A percentile compares a stretch with the other conserved stretches of the same genome.
Conservation (phyloP, 2,797 vertebrate species). For the Centropyge bicolor region DNA sequence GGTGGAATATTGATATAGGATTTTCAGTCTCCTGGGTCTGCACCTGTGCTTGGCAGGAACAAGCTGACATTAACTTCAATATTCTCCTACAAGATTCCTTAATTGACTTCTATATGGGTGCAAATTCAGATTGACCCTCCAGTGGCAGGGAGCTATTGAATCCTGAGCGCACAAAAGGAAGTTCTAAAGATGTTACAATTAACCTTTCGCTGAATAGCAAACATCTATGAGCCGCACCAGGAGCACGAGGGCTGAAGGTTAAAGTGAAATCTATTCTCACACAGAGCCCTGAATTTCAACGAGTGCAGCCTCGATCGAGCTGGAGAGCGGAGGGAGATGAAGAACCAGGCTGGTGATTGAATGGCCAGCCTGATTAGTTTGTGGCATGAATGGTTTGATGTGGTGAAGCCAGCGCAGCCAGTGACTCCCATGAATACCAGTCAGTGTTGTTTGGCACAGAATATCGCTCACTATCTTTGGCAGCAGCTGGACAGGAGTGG, state of each 20-base stretch:
- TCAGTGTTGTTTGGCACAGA: slow-evolving; percentile 32
- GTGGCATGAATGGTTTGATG: slow-evolving; percentile 31
- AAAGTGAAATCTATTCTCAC: slow-evolving; percentile 45
- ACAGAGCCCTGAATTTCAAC: slow-evolving; percentile 24
- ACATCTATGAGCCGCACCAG: neutral
- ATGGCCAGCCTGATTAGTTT: slow-evolving; percentile 28
- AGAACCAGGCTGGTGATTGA: slow-evolving; percentile 8
- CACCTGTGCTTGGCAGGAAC: slow-evolving; percentile 9
- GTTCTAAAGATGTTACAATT: slow-evolving; percentile 31
- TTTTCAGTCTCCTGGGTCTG: neutral
- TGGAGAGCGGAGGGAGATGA: slow-evolving; percentile 17
- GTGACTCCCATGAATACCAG: slow-evolving; percentile 58
- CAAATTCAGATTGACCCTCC: neutral
- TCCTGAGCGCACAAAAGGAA: slow-evolving; percentile 7
- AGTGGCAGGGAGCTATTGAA: neutral
- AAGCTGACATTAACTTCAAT: slow-evolving; percentile 21
- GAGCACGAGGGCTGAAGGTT: slow-evolving; percentile 27
- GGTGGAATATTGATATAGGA: slow-evolving; percentile 1
- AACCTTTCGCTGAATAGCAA: slow-evolving; percentile 27
- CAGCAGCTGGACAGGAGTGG: slow-evolving; percentile 38
- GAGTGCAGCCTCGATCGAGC: slow-evolving; percentile 2
- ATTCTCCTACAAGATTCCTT: neutral
- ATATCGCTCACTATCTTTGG: slow-evolving; percentile 10
- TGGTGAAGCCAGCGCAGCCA: slow-evolving; percentile 12
- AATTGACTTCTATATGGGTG: slow-evolving; percentile 9